Base-by-base conservation (phyloP, 2,888 invertebrate genomes). In the Rhagonycha fulva region DNA sequence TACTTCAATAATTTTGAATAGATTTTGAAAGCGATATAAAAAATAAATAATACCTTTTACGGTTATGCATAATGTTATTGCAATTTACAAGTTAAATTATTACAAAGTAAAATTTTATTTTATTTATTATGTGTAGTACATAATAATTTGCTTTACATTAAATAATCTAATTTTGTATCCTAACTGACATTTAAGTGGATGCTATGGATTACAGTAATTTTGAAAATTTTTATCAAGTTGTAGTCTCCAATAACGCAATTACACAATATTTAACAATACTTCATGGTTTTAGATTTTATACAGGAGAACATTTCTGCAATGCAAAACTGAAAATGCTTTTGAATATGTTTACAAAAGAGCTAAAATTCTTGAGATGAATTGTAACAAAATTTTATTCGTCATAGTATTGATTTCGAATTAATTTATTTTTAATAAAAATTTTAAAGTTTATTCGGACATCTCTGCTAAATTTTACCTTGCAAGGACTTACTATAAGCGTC, bases 1-100 rank as follows among this genome's bases (percentile, higher is more conserved):
- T 67, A 23, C 61, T 73, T 73, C 73, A 73, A 74, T 76, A 71
- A 73, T 66, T 70, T 61, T 73, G 62, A 68, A 69, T 72, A 63
- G 69, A 66, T 66, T 47, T n/a, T 67, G 66, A 66, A 66, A 47
- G 14, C 24, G 68, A 68, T 62, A 73, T 32, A 72, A 76, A 76
- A 76, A 62, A 72, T 68, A 73, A 76, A 60, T 74, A 74, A 74
- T 70, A 66, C 66, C 47, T 67, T 28, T 28, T 70, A 47, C 60
- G 60, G 30, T 14, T 23, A 24, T 30, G 23, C 14, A 62, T 62
- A 68, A 47, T 28, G 23, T 67, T 66, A 60, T 66, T 69, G 14
- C 69, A 60, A 69, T 32, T 69, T 32, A 69, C 23, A 60, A 69
- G 32, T 32, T 30, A 32, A n/a, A 47, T 19, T n/a, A 68, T 24